Percentiles rank a stretch among this genome's conserved stretches.
These are phyloP conservation scores for Poeciliopsis gracilis DNA, from an alignment of 2,797 vertebrate genomes.

Conservation along the genomic window DNA sequence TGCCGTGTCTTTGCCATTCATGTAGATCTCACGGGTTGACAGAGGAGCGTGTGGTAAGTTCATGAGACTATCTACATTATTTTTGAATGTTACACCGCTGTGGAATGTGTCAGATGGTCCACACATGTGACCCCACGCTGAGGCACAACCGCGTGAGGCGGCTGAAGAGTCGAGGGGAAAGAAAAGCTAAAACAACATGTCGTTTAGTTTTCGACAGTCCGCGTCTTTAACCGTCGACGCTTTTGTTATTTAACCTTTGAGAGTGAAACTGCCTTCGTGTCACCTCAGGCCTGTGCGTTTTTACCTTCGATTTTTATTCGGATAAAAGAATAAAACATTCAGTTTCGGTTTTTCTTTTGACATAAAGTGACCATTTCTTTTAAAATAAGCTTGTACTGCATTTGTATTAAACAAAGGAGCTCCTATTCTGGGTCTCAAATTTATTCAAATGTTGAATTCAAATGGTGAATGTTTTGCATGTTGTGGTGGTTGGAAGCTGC, in stretches of 20 bases:
- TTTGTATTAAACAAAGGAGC: not conserved
- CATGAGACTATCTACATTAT: no score
- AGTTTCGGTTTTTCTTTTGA: not conserved
- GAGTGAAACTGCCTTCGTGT: not conserved
- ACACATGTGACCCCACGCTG: not conserved
- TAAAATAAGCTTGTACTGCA: not conserved
- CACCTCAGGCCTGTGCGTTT: not conserved
- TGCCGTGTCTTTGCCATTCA: not conserved
- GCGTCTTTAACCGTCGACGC: not conserved
- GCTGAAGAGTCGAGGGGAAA: not conserved
- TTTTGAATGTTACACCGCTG: no score
- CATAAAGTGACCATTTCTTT: not conserved
- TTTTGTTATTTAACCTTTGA: not conserved
- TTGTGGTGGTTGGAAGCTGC: not conserved
- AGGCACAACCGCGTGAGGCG: not conserved
- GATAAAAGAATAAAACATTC: not conserved
- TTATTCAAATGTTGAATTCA: not conserved
- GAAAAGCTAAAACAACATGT: not conserved
- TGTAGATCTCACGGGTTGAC: not conserved
- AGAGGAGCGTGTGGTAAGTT: slow-evolving; percentile 35
- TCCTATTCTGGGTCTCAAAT: not conserved
- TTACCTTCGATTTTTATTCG: not conserved
- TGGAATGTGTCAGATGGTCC: not conserved
- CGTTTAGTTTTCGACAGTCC: not conserved
- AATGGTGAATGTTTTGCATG: not conserved